Evolutionary conservation across 2,888 invertebrate species (phyloP), one percentile per base, ranked within the genome.

Genomic region (Tenodera sinensis): DNA sequence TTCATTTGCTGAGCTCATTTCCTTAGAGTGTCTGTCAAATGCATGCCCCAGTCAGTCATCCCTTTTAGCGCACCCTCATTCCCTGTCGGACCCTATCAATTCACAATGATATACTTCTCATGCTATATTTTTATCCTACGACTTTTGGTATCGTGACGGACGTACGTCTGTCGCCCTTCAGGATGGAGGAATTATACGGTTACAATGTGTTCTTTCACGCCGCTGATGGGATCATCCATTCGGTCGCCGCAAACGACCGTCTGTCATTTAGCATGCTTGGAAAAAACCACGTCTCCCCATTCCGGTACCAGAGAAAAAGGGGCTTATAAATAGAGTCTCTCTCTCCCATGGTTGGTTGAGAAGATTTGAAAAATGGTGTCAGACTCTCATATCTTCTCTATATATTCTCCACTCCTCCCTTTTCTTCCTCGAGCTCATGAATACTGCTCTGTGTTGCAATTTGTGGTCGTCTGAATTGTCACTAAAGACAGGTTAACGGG

Each of bases 171-270:
- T 87, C 81, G 25, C 28, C 25, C 54, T 71, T 71, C 82, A 83
- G n/a, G 87, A 87, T 87, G 87, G 87, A 82, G 34, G 87, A 87
- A 87, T 87, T 87, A 87, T 87, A 87, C 87, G 42, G 87, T 83
- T 83, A 87, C 87, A 87, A 87, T 87, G 87, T 87, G 87, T 87
- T 87, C 87, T 87, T 87, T 87, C 87, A 87, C 87, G 83, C 87
- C 82, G 82, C 87, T 87, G 87, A 87, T 87, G 87, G 83, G 83
- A 87, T 87, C 87, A 87, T 87, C 87, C 83, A 87, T 87, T 83
- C 87, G 87, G 81, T 34, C 83, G 87, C 30, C 84, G 20, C 54
- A 71, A 34, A 25, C 83, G 28, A 71, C 54, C 54, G 82, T 12
- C 87, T 87, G 87, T 87, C 87, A 87, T 87, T 87, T 87, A 87